Conservation (phyloP, 2,888 invertebrate species). For the Argyresthia albistria region DNA sequence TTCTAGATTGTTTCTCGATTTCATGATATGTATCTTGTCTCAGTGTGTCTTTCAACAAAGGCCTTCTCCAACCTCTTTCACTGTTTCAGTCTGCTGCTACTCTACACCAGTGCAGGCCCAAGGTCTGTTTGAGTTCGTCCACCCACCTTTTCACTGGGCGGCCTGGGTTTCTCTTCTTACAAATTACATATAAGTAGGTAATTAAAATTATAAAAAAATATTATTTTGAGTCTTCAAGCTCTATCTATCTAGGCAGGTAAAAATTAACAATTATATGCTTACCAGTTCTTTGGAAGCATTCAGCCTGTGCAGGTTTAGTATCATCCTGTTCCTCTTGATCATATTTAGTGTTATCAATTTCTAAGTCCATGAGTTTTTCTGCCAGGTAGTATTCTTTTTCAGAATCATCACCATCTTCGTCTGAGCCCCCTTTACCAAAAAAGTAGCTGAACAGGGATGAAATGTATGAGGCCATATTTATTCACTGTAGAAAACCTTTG, state of each 20-base stretch:
- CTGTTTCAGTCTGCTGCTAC: too few species aligned
- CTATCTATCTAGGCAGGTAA: background rate
- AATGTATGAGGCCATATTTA: conserved; percentile 57
- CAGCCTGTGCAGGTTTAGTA: conserved; percentile 15
- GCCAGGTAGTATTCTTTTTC: conserved; percentile 45
- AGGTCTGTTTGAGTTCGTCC: too few species aligned
- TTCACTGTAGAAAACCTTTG: conserved; percentile 73
- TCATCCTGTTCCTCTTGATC: conserved; percentile 14
- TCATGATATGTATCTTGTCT: too few species aligned
- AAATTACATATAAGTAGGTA: too few species aligned
- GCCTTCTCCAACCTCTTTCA: too few species aligned
- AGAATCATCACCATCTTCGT: conserved; percentile 25
- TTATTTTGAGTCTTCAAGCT: too few species aligned
- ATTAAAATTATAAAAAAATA: too few species aligned
- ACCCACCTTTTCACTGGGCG: too few species aligned
- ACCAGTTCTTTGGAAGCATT: conserved; percentile 55
- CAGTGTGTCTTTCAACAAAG: too few species aligned
- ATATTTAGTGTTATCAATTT: conserved; percentile 22
- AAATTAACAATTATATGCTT: conserved; percentile 1
- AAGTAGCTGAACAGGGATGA: conserved; percentile 45
- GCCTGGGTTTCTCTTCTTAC: too few species aligned
- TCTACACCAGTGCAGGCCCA: too few species aligned
- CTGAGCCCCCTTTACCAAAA: conserved; percentile 21
- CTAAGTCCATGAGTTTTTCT: conserved; percentile 48
- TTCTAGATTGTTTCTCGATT: too few species aligned